These are phyloP conservation scores for Sternarchorhynchus goeldii DNA, from an alignment of 2,797 vertebrate species.

Conservation along the genomic window DNA sequence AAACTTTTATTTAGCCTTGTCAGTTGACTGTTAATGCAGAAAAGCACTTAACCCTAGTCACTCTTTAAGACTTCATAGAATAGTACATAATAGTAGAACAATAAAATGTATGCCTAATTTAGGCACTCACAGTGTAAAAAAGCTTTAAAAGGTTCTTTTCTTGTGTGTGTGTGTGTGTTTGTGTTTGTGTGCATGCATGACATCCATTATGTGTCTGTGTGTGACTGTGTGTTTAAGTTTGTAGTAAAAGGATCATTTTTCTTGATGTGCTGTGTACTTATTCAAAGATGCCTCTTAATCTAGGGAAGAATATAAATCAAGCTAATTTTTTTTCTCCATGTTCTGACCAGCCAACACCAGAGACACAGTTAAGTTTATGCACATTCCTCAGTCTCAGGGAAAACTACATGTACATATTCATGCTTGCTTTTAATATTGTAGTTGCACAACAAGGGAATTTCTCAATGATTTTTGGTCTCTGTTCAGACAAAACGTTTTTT, in stretches of 20 bases:
- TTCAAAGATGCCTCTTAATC: conserved; percentile 62
- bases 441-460: no score
- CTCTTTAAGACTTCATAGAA: not conserved
- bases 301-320: conserved; percentile 64
- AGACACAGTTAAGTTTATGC: not conserved
- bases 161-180: not conserved
- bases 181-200: not conserved
- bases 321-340: conserved; percentile 42
- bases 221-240: not conserved
- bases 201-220: not conserved
- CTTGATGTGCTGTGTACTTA: conserved; percentile 62
- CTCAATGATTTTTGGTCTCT: no score
- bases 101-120: not conserved
- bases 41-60: not conserved
- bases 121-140: not conserved
- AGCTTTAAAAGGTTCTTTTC: not conserved
- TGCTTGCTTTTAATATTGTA: not conserved
- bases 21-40: not conserved
- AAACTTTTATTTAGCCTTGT: not conserved
- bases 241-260: conserved; percentile 58
- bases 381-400: not conserved
- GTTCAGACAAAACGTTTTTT: no score
- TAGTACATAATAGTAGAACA: not conserved
- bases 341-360: conserved; percentile 30
- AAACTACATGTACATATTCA: not conserved